Evolutionary conservation across 2,888 invertebrate genomes (phyloP), one percentile per base, ranked within the genome.

Genomic region (Oasisia sp.): DNA sequence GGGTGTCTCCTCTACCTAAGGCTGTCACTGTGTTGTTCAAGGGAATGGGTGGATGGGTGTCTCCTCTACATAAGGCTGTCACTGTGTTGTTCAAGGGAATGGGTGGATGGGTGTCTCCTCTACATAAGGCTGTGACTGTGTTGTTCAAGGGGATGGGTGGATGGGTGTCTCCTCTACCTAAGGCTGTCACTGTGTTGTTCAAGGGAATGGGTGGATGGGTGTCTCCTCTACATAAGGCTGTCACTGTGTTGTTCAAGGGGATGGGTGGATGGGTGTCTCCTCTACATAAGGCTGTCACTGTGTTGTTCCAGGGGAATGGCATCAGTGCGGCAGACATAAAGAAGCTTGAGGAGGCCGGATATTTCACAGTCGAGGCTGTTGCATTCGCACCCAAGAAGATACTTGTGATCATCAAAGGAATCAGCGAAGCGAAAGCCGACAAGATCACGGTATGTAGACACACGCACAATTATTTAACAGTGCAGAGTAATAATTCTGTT

Each of bases 361-460:
- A 98, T 95, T 98, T 98, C 95, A 99, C 99, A 0, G 98, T 99
- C 0, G 99, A 99, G 96, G 97, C 99, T 0, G 97, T 99, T 19
- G 99, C 99, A 0, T 99, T 98, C 97, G 98, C 99, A 0, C 98
- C 99, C 0, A 99, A 98, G 95, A 99, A 99, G 96, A 97, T 97
- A 95, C 97, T 99, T 0, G 97, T 99, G 1, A 97, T 97, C 9
- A 96, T 97, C 90, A 99, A 99, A 96, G 99, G 99, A 0, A 98
- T 99, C 94, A 99, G 99, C 91, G 99, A 99, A 96, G 98, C 98
- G 0, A 99, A 99, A 96, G 99, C 99, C 19, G 99, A 99, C 94
- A 99, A 99, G 97, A 97, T 99, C 94, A 95, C 98, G 93, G 97
- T 97, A 95, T 95, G 95, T 94, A 90, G 74, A 74, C 27, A 58